A percentile compares a stretch with the other conserved stretches of the same genome.
Evolutionary conservation across 2,113 vertebrate species (phyloP).

Genomic region (Brienomyrus longianalis): DNA sequence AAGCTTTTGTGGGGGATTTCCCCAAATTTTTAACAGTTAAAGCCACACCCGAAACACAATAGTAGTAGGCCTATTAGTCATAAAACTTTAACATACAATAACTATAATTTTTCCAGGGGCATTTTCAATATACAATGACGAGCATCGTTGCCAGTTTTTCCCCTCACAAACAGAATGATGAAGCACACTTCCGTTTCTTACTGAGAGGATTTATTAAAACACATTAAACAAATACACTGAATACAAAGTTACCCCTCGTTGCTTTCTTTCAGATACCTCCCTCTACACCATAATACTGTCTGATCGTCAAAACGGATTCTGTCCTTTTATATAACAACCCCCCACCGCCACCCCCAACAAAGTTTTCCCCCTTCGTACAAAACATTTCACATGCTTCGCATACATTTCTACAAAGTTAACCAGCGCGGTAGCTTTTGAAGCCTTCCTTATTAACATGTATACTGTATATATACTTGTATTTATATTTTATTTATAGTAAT

Average conservation of each 20-base stretch:
- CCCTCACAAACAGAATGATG: neutral
- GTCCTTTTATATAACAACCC: neutral
- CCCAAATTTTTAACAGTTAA: neutral
- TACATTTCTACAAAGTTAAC: conserved; percentile 58
- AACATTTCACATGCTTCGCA: conserved; percentile 60
- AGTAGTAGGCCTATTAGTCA: neutral
- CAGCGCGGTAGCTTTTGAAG: conserved; percentile 65
- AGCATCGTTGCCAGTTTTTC: neutral
- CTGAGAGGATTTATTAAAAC: conserved; percentile 75
- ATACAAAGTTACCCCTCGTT: conserved; percentile 63
- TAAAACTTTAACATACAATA: neutral
- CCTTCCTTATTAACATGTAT: conserved; percentile 57
- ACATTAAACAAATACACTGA: conserved; percentile 73
- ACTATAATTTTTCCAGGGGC: neutral
- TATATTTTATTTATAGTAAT: conserved; percentile 62
- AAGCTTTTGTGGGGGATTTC: neutral
- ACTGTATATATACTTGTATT: conserved; percentile 46
- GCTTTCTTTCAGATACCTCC: conserved; percentile 44
- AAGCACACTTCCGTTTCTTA: conserved; percentile 29
- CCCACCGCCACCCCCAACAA: conserved; percentile 18
- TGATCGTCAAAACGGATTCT: neutral
- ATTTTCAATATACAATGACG: neutral
- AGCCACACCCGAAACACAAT: neutral
- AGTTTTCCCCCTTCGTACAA: conserved; percentile 42
- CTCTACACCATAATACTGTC: conserved; percentile 46